These are phyloP conservation scores for Oryzias woworae DNA, from an alignment of 2,113 vertebrate genomes.

Conservation along the genomic window DNA sequence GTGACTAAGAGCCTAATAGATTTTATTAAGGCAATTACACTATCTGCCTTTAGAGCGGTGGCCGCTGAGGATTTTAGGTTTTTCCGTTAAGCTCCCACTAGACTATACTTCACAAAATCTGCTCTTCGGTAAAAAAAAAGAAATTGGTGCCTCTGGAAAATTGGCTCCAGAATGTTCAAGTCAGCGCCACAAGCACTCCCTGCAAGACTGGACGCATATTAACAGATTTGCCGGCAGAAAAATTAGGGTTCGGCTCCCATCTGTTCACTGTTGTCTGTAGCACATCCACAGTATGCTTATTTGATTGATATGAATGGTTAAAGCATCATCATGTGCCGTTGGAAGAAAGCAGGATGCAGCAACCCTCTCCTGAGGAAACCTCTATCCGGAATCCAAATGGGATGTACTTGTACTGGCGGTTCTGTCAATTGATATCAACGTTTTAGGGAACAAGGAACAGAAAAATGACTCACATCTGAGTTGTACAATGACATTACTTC, in stretches of 20 bases:
- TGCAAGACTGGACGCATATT: too few relatives aligned
- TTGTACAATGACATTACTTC: neutral
- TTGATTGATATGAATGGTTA: neutral
- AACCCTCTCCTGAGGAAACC: neutral
- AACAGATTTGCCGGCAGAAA: neutral
- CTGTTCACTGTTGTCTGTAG: neutral
- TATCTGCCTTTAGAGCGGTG: too few relatives aligned
- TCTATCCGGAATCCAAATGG: slow-evolving; percentile 2
- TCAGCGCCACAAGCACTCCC: too few relatives aligned
- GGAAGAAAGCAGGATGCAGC: neutral
- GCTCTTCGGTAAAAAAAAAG: too few relatives aligned
- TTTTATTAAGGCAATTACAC: too few relatives aligned
- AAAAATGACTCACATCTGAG: slow-evolving; percentile 9
- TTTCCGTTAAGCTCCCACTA: neutral
- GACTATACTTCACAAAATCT: neutral
- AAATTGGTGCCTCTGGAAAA: too few relatives aligned
- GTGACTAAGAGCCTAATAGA: too few relatives aligned
- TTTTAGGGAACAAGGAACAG: slow-evolving; percentile 2
- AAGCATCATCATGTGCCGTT: neutral
- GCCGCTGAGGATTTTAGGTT: neutral
- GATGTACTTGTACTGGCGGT: neutral
- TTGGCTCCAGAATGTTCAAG: too few relatives aligned
- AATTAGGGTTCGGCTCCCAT: neutral
- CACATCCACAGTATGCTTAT: neutral
- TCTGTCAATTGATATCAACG: neutral